Base-by-base conservation (phyloP, 2,797 vertebrate species). In the Poecilia velifera region DNA sequence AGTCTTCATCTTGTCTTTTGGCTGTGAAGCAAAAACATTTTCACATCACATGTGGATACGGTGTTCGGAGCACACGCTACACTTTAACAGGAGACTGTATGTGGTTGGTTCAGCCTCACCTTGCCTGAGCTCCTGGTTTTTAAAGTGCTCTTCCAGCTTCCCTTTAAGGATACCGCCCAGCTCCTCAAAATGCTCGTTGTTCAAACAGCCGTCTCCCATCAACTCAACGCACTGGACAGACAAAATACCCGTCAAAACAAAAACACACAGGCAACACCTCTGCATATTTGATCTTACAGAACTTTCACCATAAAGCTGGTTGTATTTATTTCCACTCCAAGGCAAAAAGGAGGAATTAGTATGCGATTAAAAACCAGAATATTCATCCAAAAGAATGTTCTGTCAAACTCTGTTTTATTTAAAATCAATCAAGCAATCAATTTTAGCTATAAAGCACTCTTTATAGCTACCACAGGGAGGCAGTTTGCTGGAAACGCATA, bases 91-190 rank as follows among this genome's bases (percentile, higher is more conserved):
- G 6, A 20, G 10, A 13, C 34, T 39, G 5, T 0, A 41, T 34
- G 1, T 14, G 0, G 22, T 36, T 20, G 62, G 31, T 20, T 20
- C 2, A 8, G 28, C 18, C 87, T 93, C 90, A 99, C 98, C 96
- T 78, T 99, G 98, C 91, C 98, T 94, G 81, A 99, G 92, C 92
- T 99, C 97, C 93, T 99, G 98, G 90, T 99, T 99, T 96, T 99
- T 99, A 94, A 99, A 99, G 93, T 99, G 98, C 92, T 99, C 98
- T 92, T 99, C 98, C 59, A 99, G 95, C 88, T 99, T 99, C 76
- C 96, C 96, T 90, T 98, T 99, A 73, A 99, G 83, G 91, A 99
- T 99, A 72, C 97, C 97, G 14, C 97, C 97, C 90, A 99, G 96
- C 86, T 99, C 98, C 92, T 99, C 98, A 31, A 99, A 99, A 87